phyloP scores from a whole-genome alignment of 2,797 vertebrate species.

The Protonibea diacanthus region DNA sequence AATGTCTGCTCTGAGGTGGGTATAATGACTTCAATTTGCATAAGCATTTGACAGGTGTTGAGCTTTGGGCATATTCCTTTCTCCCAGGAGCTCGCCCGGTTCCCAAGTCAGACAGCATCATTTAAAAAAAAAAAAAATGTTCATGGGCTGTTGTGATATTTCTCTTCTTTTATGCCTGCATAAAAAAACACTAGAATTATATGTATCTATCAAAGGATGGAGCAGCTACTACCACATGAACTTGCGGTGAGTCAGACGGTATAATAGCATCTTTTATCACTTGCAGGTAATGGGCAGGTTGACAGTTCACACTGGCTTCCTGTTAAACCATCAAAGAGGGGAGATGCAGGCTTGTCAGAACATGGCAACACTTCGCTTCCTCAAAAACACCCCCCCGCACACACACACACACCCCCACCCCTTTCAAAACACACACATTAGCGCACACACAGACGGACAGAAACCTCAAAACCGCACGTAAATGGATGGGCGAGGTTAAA shows the following conservation, averaged over 20 bases:
- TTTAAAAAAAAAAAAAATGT: conserved; percentile 54
- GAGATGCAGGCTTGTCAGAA: conserved; percentile 72
- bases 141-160: conserved; percentile 43
- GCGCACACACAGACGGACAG: conserved; percentile 37
- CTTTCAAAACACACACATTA: conserved; percentile 40
- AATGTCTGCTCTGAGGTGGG: conserved; percentile 40
- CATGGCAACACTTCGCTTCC: conserved; percentile 63
- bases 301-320: conserved; percentile 69
- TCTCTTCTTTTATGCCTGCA: conserved; percentile 40
- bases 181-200: conserved; percentile 59
- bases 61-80: conserved; percentile 49
- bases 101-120: conserved; percentile 47
- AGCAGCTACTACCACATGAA: conserved; percentile 26
- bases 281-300: conserved; percentile 70
- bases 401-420: background rate
- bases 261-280: conserved; percentile 72
- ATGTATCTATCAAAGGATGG: conserved; percentile 25
- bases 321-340: conserved; percentile 70
- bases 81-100: conserved; percentile 38
- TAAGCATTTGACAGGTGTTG: conserved; percentile 67
- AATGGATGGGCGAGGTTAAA: conserved; percentile 63
- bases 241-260: conserved; percentile 53
- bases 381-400: conserved; percentile 12
- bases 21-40: conserved; percentile 52
- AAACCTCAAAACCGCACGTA: conserved; percentile 26